Base-by-base conservation (phyloP, 2,113 vertebrate species). In the Trochalopteron elliotii region DNA sequence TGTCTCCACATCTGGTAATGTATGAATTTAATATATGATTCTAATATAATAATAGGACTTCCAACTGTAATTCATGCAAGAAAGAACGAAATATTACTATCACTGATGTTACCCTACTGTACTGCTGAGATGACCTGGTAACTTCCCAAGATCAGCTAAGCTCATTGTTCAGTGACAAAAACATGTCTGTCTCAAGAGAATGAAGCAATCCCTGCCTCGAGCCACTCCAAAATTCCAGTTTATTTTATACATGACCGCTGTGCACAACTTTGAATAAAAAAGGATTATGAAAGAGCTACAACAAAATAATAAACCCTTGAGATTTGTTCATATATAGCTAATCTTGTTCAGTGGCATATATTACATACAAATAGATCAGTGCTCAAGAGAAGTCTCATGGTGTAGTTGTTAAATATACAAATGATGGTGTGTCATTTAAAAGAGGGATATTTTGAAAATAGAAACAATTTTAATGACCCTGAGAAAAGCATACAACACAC, bases 241-340 rank as follows among this genome's bases (percentile, higher is more conserved):
- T 19, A 45, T 47, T 80, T 69, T 68, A 19, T 39, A 31, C 4
- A 2, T 55, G 24, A 57, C 11, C 0, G 0, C 17, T 4, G 5
- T 47, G 49, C 17, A 25, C 39, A 76, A 7, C n/a, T 74, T 18
- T 74, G 22, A 71, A 40, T 55, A 24, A 56, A 44, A 71, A 79
- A 68, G 4, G 2, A 76, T 72, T 77, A 22, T 45, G 30, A 60
- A 72, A 35, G 22, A 80, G 23, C 35, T 60, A 11, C 44, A 39
- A 60, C 12, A 55, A 80, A 87, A 76, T 79, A 60, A 76, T 60
- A 37, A 75, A 23, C 17, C 7, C 19, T 71, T 61, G 27, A 45
- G 25, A 59, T 75, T 63, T 71, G 22, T 71, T 89, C 37, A 57
- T 49, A 15, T 63, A 12, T 27, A 42, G 15, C 15, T 85, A 19